phyloP scores from a whole-genome alignment of 2,888 invertebrate genomes.

The Drosophila koepferae region DNA sequence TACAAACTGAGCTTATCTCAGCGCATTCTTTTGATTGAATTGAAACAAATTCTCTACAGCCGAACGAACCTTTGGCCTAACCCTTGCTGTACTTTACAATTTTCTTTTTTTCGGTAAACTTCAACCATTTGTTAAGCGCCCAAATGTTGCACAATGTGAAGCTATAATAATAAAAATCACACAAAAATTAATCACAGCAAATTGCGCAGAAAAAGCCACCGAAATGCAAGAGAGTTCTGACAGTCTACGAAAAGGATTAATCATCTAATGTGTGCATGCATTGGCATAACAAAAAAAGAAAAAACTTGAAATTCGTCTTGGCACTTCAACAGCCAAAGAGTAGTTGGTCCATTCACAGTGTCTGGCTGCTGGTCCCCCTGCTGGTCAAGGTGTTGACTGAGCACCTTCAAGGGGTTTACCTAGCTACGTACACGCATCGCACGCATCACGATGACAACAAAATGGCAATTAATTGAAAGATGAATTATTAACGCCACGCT shows the following conservation, averaged over 20 bases:
- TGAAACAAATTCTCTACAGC: background rate
- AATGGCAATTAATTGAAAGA: constrained; percentile 82
- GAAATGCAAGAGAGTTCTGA: constrained; percentile 59
- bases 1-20: background rate
- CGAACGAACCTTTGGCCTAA: constrained; percentile 28
- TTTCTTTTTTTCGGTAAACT: constrained; percentile 22
- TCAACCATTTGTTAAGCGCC: constrained; percentile 61
- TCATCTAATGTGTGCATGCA: constrained; percentile 65
- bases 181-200: constrained; percentile 78
- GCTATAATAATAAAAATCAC: constrained; percentile 50
- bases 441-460: constrained; percentile 62
- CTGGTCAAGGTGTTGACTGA: constrained; percentile 80
- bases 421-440: constrained; percentile 1
- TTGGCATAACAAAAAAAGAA: constrained; percentile 24
- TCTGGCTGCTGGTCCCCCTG: constrained; percentile 11
- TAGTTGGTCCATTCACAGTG: constrained; percentile 40
- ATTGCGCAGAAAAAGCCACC: constrained; percentile 78
- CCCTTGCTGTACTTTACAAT: constrained; percentile 17
- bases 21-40: background rate
- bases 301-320: constrained; percentile 79
- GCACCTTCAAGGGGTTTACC: constrained; percentile 44
- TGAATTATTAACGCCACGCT: constrained; percentile 75
- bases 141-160: constrained; percentile 53
- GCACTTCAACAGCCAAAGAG: constrained; percentile 65
- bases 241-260: constrained; percentile 69